Evolutionary conservation across 2,113 vertebrate species (phyloP).

Genomic region (Melozone crissalis): DNA sequence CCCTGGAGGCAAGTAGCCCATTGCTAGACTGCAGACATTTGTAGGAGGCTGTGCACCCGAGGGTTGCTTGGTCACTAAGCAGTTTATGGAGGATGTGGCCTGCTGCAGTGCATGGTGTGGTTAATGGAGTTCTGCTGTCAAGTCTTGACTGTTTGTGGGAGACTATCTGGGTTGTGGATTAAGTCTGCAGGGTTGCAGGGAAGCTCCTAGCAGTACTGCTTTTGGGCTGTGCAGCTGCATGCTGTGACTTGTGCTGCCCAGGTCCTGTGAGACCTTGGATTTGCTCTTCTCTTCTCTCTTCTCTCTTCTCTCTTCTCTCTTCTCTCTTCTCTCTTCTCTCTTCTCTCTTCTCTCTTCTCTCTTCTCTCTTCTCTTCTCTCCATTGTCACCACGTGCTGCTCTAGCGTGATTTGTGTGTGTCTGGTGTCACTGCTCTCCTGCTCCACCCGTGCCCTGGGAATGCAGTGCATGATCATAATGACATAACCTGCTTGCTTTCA

Average conservation of each 20-base stretch:
- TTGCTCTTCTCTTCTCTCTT: not conserved
- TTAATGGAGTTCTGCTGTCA: not conserved
- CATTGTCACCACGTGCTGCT: rapidly evolving
- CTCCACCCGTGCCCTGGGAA: not conserved
- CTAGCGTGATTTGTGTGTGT: not conserved
- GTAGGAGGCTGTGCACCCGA: not conserved
- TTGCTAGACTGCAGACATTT: not conserved
- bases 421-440: not conserved
- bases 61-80: not conserved
- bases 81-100: not conserved
- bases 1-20: not conserved
- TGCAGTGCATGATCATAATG: not conserved
- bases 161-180: not conserved
- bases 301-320: not conserved
- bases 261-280: rapidly evolving
- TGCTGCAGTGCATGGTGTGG: not conserved
- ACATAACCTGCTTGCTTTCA: not conserved
- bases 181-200: not conserved
- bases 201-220: not conserved
- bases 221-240: not conserved
- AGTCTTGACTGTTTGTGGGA: not conserved
- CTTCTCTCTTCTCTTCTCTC: not conserved
- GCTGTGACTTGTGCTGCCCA: not conserved
- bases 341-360: too few relatives aligned
- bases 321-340: not conserved